Evolutionary conservation across 1,140 invertebrate genomes (phyloP).

Genomic region (Chymomyza costata): DNA sequence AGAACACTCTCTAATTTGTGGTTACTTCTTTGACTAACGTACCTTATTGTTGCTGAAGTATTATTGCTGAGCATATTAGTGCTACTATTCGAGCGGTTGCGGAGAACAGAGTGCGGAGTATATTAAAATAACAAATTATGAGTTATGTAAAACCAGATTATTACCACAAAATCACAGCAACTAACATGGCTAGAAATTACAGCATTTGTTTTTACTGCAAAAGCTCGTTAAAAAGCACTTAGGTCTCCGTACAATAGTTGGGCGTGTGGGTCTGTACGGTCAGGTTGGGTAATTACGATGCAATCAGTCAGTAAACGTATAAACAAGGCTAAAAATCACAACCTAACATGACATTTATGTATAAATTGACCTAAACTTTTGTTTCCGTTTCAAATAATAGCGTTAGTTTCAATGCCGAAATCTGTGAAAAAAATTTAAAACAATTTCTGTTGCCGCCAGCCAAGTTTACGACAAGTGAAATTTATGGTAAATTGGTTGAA

Average conservation of each 20-base stretch:
- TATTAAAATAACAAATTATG: conserved; percentile 71
- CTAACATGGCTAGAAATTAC: too few species aligned
- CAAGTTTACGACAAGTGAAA: too few species aligned
- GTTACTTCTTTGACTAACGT: too few species aligned
- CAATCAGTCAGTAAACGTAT: conserved; percentile 52
- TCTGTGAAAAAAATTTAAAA: background rate
- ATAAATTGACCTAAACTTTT: conserved; percentile 38
- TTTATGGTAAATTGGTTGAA: too few species aligned
- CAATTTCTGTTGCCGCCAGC: too few species aligned
- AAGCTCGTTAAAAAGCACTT: conserved; percentile 69
- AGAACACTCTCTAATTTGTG: too few species aligned
- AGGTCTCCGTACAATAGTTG: conserved; percentile 16
- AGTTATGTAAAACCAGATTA: conserved; percentile 66
- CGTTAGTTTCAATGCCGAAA: conserved; percentile 23
- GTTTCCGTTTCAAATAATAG: conserved; percentile 15
- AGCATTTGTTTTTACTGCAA: conserved; percentile 17
- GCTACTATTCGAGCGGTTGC: background rate
- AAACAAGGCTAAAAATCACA: conserved; percentile 45
- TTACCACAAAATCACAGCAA: conserved; percentile 38
- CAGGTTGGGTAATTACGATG: conserved; percentile 62
- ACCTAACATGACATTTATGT: conserved; percentile 49
- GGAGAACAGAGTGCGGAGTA: conserved; percentile 57
- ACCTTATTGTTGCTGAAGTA: conserved; percentile 61
- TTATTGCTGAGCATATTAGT: conserved; percentile 50
- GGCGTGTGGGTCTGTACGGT: conserved; percentile 12